Evolutionary conservation across 2,797 vertebrate species (phyloP), one percentile per base, ranked within the genome.

Genomic region (Falco cherrug): DNA sequence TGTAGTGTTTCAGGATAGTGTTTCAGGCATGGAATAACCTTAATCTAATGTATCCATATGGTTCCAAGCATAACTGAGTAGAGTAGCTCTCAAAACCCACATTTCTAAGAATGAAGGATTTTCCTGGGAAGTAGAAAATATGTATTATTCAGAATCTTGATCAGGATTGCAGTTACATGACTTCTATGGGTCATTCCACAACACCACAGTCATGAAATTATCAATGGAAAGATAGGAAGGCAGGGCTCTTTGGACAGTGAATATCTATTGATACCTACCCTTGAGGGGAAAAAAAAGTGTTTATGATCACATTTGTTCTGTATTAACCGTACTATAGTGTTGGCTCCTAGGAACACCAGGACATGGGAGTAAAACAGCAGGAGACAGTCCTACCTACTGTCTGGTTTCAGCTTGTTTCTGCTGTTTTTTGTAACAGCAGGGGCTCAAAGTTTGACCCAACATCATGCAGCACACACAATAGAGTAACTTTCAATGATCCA

Each of bases 21-120:
- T 87, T 95, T 91, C 63, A 84, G 81, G 56, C 78, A 83, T 76
- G 51, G 94, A 92, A 92, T 74, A 85, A 85, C 35, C 11, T 67
- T 63, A 51, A 84, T 25, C 18, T 83, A 80, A 89, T 89, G 89
- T 89, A 85, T 67, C n/a, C 2, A 0, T 45, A 37, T 64, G 33
- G 48, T 87, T 80, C 57, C 20, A 68, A 84, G 37, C 16, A 14
- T 68, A 77, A 80, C 35, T 57, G 53, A 51, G 24, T 16, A 69
- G 14, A 92, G 28, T 15, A 85, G 25, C 20, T 63, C 31, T 70
- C 67, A 67, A 79, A 95, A 95, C 61, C 17, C 56, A 8, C n/a
- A 8, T 65, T 79, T 73, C 71, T 85, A 67, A 83, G 28, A 37
- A 83, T 10, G n/a, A 56, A 83, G 54, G 10, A 8, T 82, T 35